These are phyloP conservation scores for Cerceris rybyensis DNA, from an alignment of 2,888 invertebrate species.

Conservation along the genomic window DNA sequence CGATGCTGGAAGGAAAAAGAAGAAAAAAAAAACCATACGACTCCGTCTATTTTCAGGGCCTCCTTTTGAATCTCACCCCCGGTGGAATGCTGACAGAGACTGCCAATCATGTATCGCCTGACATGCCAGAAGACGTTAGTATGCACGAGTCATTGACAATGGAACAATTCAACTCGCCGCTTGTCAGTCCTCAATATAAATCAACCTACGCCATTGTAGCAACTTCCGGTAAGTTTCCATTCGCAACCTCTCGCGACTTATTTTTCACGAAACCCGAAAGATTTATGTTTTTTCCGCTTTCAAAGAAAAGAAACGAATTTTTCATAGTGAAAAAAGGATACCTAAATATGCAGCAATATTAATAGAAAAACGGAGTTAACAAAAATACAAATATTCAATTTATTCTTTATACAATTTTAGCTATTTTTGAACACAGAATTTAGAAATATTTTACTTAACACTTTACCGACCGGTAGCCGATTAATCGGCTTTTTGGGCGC, in stretches of 20 bases:
- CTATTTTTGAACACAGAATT: too few relatives aligned
- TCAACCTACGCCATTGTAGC: constrained; percentile 83
- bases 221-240: constrained; percentile 70
- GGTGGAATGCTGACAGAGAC: constrained; percentile 80
- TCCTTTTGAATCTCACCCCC: constrained; percentile 84
- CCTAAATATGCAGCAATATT: too few relatives aligned
- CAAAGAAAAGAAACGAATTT: neutral
- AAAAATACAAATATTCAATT: too few relatives aligned
- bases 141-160: constrained; percentile 80
- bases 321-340: neutral
- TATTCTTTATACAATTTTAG: too few relatives aligned
- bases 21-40: constrained; percentile 1
- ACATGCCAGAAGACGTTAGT: constrained; percentile 76
- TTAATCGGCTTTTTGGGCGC: too few relatives aligned
- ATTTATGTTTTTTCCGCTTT: neutral
- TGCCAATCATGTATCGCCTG: constrained; percentile 74
- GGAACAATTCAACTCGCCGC: constrained; percentile 84
- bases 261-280: neutral
- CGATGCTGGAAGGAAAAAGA: neutral
- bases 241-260: neutral
- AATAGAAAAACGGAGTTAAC: too few relatives aligned
- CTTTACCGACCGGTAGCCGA: too few relatives aligned
- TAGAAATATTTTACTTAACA: too few relatives aligned
- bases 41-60: constrained; percentile 80
- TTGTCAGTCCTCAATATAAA: constrained; percentile 83